These are phyloP conservation scores for Solenopsis invicta DNA, from an alignment of 1,140 invertebrate species.

Conservation along the genomic window DNA sequence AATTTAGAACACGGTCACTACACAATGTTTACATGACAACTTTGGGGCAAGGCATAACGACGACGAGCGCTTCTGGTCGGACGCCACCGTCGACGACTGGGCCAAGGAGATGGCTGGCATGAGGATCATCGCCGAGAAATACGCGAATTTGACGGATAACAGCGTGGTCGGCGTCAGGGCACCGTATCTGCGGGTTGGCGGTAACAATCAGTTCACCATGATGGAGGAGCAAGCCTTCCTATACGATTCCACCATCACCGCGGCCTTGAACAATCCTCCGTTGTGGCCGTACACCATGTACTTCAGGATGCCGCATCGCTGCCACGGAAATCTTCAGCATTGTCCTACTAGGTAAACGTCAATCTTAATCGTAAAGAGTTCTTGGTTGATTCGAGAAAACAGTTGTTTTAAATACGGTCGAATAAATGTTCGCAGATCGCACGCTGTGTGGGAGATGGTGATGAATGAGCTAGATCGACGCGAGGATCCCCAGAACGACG, in stretches of 20 bases:
- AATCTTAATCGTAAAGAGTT: background rate
- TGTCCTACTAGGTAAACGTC: constrained; percentile 94
- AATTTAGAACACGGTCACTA: constrained; percentile 45
- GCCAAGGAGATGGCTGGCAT: constrained; percentile 98
- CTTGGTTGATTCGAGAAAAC: background rate
- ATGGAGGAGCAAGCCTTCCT: constrained; percentile 99
- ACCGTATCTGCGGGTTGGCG: constrained; percentile 96
- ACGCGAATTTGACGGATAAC: constrained; percentile 97
- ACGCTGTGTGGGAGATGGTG: constrained; percentile 99
- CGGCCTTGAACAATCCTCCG: constrained; percentile 96
- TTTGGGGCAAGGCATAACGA: constrained; percentile 92
- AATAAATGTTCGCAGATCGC: constrained; percentile 83
- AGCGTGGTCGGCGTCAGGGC: constrained; percentile 97
- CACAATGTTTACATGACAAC: constrained; percentile 55
- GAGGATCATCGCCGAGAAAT: constrained; percentile 97
- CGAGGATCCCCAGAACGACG: constrained; percentile 96
- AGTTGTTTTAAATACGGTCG: constrained; percentile 36
- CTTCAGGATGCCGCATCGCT: constrained; percentile 98
- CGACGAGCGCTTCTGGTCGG: constrained; percentile 97
- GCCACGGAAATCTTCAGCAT: constrained; percentile 97
- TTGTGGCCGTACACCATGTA: constrained; percentile 99
- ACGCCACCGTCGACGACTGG: constrained; percentile 97
- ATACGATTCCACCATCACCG: constrained; percentile 98
- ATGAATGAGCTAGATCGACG: constrained; percentile 98
- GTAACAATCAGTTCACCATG: constrained; percentile 99